phyloP scores from a whole-genome alignment of 2,113 vertebrate genomes.

The Zosterops hypoxanthus region DNA sequence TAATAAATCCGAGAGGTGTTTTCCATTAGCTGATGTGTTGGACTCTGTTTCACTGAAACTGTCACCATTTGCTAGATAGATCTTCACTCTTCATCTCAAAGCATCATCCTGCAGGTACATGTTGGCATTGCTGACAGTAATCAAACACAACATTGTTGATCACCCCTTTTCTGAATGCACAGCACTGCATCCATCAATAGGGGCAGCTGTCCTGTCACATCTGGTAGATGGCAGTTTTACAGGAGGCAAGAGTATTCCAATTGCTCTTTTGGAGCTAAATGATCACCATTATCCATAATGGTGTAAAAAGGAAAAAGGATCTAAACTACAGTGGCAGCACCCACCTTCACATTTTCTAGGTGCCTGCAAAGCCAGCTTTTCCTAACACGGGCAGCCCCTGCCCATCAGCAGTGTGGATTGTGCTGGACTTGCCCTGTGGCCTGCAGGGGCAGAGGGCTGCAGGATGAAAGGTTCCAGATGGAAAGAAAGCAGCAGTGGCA shows the following conservation, averaged over 20 bases:
- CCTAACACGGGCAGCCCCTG: accelerated
- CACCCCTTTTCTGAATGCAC: not conserved
- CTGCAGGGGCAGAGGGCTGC: not conserved
- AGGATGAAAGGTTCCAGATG: not conserved
- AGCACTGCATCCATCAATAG: not conserved
- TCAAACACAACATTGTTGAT: not conserved
- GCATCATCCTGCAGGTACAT: not conserved
- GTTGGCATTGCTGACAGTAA: not conserved
- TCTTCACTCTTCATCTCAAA: not conserved
- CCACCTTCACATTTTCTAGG: not conserved
- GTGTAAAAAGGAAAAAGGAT: not conserved
- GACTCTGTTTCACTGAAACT: not conserved
- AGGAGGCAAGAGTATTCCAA: not conserved
- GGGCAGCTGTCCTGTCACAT: not conserved
- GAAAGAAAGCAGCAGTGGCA: not conserved
- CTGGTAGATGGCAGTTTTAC: not conserved
- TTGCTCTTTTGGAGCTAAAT: accelerated
- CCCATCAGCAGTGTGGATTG: not conserved
- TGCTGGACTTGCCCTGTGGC: accelerated
- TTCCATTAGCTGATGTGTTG: not conserved
- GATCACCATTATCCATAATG: not conserved
- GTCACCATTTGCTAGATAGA: not conserved
- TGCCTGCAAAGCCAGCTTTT: not conserved
- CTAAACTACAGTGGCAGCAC: not conserved
- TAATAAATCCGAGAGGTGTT: not conserved